Evolutionary conservation across 2,797 vertebrate species (phyloP).

Genomic region (Anabas testudineus): DNA sequence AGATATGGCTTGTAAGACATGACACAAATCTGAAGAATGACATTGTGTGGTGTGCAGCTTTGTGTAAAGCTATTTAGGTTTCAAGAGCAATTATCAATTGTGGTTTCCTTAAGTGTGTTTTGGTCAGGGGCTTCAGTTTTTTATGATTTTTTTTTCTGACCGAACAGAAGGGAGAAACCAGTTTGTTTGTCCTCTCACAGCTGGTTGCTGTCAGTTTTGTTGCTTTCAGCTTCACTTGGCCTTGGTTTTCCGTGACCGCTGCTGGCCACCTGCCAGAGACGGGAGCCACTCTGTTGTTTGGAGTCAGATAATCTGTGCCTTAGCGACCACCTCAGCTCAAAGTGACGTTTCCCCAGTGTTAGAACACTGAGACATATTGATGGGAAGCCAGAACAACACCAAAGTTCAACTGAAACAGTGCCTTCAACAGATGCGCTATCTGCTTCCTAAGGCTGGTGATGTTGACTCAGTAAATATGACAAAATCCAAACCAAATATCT

Average conservation of each 20-base stretch:
- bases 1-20: not conserved
- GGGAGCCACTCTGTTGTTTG: constrained; percentile 8
- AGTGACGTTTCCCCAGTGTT: constrained; percentile 1
- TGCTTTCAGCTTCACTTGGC: constrained; percentile 12
- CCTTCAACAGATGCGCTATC: constrained; percentile 13
- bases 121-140: not conserved
- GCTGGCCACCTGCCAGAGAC: constrained; percentile 54
- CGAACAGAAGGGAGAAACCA: not conserved
- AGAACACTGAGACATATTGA: not conserved
- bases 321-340: constrained; percentile 8
- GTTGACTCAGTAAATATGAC: constrained; percentile 31
- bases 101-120: not conserved
- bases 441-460: not conserved
- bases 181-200: not conserved
- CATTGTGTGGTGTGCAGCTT: fast-evolving
- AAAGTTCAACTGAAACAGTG: constrained; percentile 9
- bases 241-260: constrained; percentile 30
- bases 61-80: not conserved
- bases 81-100: not conserved
- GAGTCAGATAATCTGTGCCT: constrained; percentile 16
- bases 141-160: not conserved
- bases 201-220: not conserved
- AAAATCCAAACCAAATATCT: constrained; percentile 7
- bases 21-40: not conserved
- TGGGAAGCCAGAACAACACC: not conserved